Evolutionary conservation across 2,888 invertebrate genomes (phyloP), one percentile per base, ranked within the genome.

Genomic region (Megamerina dolium): DNA sequence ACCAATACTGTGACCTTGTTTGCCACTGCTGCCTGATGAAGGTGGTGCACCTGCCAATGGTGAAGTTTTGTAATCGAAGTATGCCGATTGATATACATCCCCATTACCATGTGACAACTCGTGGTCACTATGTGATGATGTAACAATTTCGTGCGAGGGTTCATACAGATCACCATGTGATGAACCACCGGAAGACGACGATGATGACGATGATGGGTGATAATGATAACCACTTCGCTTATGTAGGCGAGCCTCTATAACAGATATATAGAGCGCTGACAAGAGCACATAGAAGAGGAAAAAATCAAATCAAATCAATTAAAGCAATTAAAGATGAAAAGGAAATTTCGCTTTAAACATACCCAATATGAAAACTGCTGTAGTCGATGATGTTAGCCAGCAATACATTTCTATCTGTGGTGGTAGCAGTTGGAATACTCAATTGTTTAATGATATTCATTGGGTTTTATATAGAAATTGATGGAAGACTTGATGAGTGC

Each of bases 1-100:
- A 50, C 86, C 86, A 12, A 66, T 63, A 49, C 68, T 69, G 23
- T 68, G 68, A 5, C 68, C 68, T 2, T 53, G 23, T 4, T 57
- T 59, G 18, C 8, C 6, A 23, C 37, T 12, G 36, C 31, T 37
- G 13, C 31, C 33, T 13, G 23, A 19, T 32, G 44, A 32, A 3
- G 33, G 3, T 9, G 37, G 16, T 2, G 18, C 40, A 32, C 31
- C 42, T 1, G 48, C 35, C 9, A 44, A 23, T 2, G 37, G 34
- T 26, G n/a, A n/a, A n/a, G n/a, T n/a, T n/a, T n/a, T n/a, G n/a
- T n/a, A n/a, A n/a, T n/a, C n/a, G n/a, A n/a, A n/a, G n/a, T n/a
- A n/a, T n/a, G n/a, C n/a, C n/a, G n/a, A n/a, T n/a, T n/a, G n/a
- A n/a, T n/a, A n/a, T n/a, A n/a, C n/a, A n/a, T n/a, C n/a, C n/a